A percentile compares a stretch with the other conserved stretches of the same genome.
Evolutionary conservation across 2,113 vertebrate genomes (phyloP).

Genomic region (Pseudorasbora parva): DNA sequence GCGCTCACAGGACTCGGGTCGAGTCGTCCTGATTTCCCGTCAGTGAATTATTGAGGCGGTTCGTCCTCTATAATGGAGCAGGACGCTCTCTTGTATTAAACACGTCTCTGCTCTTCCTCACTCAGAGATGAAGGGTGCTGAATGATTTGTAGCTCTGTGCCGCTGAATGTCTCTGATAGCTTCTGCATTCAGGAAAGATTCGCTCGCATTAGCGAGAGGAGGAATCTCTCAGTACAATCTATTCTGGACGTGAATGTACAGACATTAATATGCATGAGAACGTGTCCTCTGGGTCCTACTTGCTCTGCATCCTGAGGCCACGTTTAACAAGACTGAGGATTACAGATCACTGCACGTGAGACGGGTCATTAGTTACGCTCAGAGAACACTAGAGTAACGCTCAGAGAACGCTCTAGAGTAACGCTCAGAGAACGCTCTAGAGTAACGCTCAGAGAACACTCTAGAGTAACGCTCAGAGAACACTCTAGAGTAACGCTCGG

Average conservation of each 20-base stretch:
- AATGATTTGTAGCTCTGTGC: constrained; percentile 8
- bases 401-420: too few relatives aligned
- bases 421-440: too few relatives aligned
- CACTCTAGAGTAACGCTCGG: too few relatives aligned
- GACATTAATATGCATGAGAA: background rate
- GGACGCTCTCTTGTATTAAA: background rate
- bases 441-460: too few relatives aligned
- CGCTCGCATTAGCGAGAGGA: too few relatives aligned
- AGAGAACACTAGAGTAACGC: too few relatives aligned
- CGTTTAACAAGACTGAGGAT: too few relatives aligned
- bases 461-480: too few relatives aligned
- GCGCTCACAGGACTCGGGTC: background rate
- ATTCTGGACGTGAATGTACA: background rate
- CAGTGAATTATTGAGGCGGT: background rate
- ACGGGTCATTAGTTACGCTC: too few relatives aligned
- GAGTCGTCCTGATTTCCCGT: background rate
- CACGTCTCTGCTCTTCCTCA: background rate
- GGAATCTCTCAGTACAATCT: background rate
- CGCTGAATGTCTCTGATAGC: background rate
- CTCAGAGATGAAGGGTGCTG: background rate
- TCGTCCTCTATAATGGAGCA: constrained; percentile 18
- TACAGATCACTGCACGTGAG: too few relatives aligned
- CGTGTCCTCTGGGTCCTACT: background rate
- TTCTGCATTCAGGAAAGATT: too few relatives aligned
- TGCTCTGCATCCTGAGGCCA: background rate